phyloP scores from a whole-genome alignment of 2,113 vertebrate species.

The Anguilla japonica region DNA sequence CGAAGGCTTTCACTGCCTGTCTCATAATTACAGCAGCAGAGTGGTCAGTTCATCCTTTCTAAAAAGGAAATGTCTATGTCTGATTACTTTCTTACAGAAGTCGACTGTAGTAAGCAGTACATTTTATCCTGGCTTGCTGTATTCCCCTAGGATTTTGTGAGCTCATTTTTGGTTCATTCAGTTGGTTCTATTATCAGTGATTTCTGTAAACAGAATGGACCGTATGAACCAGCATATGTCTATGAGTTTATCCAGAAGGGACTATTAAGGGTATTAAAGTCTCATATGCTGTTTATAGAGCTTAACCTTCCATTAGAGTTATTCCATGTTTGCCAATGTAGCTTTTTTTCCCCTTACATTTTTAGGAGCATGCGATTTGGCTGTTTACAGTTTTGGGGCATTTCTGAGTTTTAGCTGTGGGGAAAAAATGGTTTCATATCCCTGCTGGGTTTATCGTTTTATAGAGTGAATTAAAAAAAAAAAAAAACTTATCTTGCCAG shows the following conservation, averaged over 20 bases:
- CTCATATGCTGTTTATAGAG: neutral
- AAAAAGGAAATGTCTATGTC: neutral
- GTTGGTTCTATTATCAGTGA: neutral
- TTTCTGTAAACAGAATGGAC: neutral
- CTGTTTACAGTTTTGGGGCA: neutral
- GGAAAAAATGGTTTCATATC: neutral
- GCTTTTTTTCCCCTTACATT: neutral
- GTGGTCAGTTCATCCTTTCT: neutral
- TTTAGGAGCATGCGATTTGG: neutral
- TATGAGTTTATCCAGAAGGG: neutral
- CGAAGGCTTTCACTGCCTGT: constrained; percentile 32
- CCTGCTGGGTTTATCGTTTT: constrained; percentile 12
- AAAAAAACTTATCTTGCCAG: neutral
- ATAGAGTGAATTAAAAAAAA: constrained; percentile 5
- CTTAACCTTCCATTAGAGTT: neutral
- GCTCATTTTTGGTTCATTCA: neutral
- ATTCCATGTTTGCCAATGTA: neutral
- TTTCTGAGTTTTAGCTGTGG: neutral
- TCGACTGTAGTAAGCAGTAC: neutral
- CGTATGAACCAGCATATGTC: neutral
- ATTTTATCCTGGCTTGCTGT: neutral
- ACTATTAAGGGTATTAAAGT: neutral
- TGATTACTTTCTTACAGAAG: neutral
- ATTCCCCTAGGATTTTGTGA: neutral
- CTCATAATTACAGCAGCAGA: constrained; percentile 10